Base-by-base conservation (phyloP, 2,888 invertebrate species). In the Metallyticus violacea region DNA sequence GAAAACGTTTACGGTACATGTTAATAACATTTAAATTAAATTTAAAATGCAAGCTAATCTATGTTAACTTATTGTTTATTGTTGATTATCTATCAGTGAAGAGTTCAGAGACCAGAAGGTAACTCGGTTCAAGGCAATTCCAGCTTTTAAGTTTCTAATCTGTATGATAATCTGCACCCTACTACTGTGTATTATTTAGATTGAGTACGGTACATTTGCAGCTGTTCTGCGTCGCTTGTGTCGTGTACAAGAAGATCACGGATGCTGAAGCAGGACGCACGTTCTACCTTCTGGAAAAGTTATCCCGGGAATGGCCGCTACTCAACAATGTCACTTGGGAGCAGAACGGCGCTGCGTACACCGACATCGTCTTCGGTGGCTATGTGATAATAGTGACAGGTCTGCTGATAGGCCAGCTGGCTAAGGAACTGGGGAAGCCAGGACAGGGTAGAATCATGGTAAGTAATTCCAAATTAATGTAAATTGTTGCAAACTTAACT, bases 321-420 rank as follows among this genome's bases (percentile, higher is more conserved):
- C 92, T 96, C 88, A 95, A 94, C 89, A 96, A 95, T 81, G 94
- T 96, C 89, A 96, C 96, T 0, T 96, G 96, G 95, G 95, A 95
- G 90, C 93, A 93, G 29, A 93, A 95, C 77, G 96, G 96, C 0
- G 94, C 95, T 22, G 93, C 95, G 62, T 94, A 95, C 88, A 95
- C 95, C 2, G 94, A 95, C 89, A 94, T 95, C 83, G 93, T 94
- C 26, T 95, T 94, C 90, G 95, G 95, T 89, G 95, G 94, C 89
- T 96, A 96, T 92, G 92, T 95, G 89, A 95, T 96, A 89, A 95
- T 96, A 89, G 95, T 95, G 9, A 92, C 94, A 87, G 96, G 95
- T 26, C 92, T 96, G 88, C 92, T 96, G 85, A 90, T 96, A 88
- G 96, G 94, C 25, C 93, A 95, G 28, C 91, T 95, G 5, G 93